Base-by-base conservation (phyloP, 2,113 vertebrate species). In the Alligator sinensis region DNA sequence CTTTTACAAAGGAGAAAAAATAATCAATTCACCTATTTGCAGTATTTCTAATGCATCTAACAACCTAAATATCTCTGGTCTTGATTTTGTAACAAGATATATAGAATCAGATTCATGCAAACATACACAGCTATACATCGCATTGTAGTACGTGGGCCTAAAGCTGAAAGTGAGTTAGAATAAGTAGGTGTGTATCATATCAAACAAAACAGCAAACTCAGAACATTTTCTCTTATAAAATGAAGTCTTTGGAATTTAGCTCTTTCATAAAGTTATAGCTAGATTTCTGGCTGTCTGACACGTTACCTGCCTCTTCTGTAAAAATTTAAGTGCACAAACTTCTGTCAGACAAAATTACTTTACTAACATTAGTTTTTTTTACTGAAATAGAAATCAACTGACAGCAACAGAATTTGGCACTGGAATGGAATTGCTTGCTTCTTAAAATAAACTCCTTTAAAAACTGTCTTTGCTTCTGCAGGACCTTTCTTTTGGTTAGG, bases 301-400 rank as follows among this genome's bases (percentile, higher is more conserved):
- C 79, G 76, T 82, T 82, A 94, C 80, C 57, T 86, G 92, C 86
- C 93, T 89, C 85, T 81, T 96, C 89, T 80, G 86, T 82, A 85
- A 82, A 89, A 82, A 80, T 92, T 89, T 91, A 85, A 89, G 83
- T 95, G 93, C 87, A 82, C 92, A 95, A 96, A 96, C 89, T 91
- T 16, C 90, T 84, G 89, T 87, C 92, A 94, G 90, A 76, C 91
- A 95, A 95, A 97, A 97, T 95, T 82, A 96, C 92, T 92, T 82
- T 70, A 84, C 92, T 89, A 95, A 91, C 92, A 95, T 94, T 87
- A 92, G 80, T 76, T 91, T 88, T 9, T 97, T 96, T 96, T 94
- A 64, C 89, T 96, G 95, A 96, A 95, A 96, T 93, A 85, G 91
- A 97, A 98, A 97, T 91, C 93, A 97, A 96, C 94, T 80, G 94